Conservation (phyloP, 2,888 invertebrate species). For the Monochamus alternatus region DNA sequence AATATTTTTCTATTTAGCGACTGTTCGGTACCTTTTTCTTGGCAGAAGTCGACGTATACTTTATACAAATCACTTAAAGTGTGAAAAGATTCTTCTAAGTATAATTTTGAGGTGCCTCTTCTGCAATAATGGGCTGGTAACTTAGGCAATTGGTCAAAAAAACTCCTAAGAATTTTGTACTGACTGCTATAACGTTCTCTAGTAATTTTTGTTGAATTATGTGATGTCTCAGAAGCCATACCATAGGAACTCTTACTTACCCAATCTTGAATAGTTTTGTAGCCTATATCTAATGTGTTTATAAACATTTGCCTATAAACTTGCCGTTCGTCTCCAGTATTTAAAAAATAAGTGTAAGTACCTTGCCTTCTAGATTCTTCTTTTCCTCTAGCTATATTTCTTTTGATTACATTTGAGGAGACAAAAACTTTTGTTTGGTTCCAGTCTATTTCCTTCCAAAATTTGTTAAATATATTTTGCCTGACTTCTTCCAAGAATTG, state of each 20-base stretch:
- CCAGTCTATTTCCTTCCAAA: conserved; percentile 23
- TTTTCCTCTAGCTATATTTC: conserved; percentile 15
- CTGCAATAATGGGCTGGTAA: conserved; percentile 33
- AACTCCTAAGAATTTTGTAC: conserved; percentile 12
- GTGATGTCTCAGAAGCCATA: conserved; percentile 21
- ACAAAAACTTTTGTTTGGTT: conserved; percentile 22
- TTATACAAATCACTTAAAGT: conserved; percentile 27
- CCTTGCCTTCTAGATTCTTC: conserved; percentile 20
- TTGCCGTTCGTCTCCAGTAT: conserved; percentile 22
- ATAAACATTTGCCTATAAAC: conserved; percentile 23
- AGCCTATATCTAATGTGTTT: conserved; percentile 19
- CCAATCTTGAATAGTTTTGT: conserved; percentile 14
- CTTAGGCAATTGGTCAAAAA: conserved; percentile 31
- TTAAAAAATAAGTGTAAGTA: conserved; percentile 31
- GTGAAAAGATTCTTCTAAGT: conserved; percentile 31
- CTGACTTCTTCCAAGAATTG: conserved; percentile 6
- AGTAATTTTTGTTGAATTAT: background rate
- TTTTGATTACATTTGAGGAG: conserved; percentile 23
- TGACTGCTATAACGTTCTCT: background rate
- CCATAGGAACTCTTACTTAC: conserved; percentile 22
- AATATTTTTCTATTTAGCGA: conserved; percentile 6
- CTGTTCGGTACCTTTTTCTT: background rate
- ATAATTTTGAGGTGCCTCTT: conserved; percentile 29
- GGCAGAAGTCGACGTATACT: conserved; percentile 23
- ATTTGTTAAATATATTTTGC: conserved; percentile 22